Evolutionary conservation across 2,888 invertebrate genomes (phyloP).

Genomic region (Drosophila borealis): DNA sequence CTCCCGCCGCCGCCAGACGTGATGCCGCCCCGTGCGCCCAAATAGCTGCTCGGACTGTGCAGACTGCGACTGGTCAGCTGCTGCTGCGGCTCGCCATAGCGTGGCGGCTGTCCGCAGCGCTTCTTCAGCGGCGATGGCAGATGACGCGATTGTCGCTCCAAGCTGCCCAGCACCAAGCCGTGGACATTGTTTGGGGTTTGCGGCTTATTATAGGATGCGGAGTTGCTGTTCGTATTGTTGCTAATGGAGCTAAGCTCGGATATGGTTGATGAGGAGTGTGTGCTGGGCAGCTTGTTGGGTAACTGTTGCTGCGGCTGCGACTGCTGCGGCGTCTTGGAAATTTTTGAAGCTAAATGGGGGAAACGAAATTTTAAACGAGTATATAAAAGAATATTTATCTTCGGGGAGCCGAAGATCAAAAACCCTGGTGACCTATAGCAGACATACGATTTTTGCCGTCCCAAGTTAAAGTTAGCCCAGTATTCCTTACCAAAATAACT

Average conservation of each 20-base stretch:
- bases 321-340: slow-evolving; percentile 47
- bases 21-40: slow-evolving; percentile 56
- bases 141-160: slow-evolving; percentile 83
- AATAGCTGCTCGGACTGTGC: slow-evolving; percentile 81
- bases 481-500: slow-evolving; percentile 65
- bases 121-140: slow-evolving; percentile 83
- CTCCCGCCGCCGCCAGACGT: slow-evolving; percentile 63
- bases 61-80: slow-evolving; percentile 59
- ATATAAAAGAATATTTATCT: too few species aligned
- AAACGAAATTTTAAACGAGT: background rate
- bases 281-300: slow-evolving; percentile 62
- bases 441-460: too few species aligned
- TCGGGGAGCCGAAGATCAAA: too few species aligned
- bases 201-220: slow-evolving; percentile 55
- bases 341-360: slow-evolving; percentile 62
- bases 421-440: too few species aligned
- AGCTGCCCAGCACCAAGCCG: slow-evolving; percentile 53
- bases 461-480: too few species aligned
- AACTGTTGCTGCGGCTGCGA: slow-evolving; percentile 27
- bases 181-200: slow-evolving; percentile 46
- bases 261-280: slow-evolving; percentile 82
- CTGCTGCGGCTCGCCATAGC: slow-evolving; percentile 64
- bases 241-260: slow-evolving; percentile 82
- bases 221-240: slow-evolving; percentile 70
- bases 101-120: slow-evolving; percentile 66